Conservation (phyloP, 2,113 vertebrate species). For the Camelus bactrianus region DNA sequence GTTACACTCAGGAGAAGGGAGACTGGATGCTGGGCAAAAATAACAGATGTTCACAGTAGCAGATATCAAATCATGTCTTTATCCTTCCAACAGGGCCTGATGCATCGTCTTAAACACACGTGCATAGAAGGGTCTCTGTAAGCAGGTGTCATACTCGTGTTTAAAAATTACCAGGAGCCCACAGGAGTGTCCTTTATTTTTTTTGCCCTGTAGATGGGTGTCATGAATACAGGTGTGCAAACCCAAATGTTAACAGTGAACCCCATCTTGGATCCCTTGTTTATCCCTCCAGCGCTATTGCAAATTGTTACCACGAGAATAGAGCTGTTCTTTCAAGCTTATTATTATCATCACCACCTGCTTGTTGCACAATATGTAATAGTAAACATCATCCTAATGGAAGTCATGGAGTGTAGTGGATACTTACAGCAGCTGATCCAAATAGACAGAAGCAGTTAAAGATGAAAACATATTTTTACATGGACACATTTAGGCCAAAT, state of each 20-base stretch:
- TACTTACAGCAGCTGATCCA: not conserved
- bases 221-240: conserved; percentile 70
- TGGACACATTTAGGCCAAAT: conserved; percentile 60
- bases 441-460: conserved; percentile 46
- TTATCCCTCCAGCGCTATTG: conserved; percentile 65
- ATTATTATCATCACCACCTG: conserved; percentile 65
- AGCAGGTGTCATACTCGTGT: not conserved
- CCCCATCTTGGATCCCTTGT: not conserved
- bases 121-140: not conserved
- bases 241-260: conserved; percentile 32
- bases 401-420: not conserved
- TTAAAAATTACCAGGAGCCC: not conserved
- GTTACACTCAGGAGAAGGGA: not conserved
- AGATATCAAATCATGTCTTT: not conserved
- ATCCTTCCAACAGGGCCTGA: not conserved
- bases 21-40: not conserved
- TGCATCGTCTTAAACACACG: not conserved
- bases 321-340: conserved; percentile 59
- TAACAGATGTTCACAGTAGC: not conserved
- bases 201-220: not conserved
- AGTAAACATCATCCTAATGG: conserved; percentile 30
- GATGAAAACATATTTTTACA: conserved; percentile 62
- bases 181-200: not conserved
- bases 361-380: conserved; percentile 51
- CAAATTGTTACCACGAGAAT: conserved; percentile 49